Base-by-base conservation (phyloP, 2,888 invertebrate species). In the Dicranocentrus wangi region DNA sequence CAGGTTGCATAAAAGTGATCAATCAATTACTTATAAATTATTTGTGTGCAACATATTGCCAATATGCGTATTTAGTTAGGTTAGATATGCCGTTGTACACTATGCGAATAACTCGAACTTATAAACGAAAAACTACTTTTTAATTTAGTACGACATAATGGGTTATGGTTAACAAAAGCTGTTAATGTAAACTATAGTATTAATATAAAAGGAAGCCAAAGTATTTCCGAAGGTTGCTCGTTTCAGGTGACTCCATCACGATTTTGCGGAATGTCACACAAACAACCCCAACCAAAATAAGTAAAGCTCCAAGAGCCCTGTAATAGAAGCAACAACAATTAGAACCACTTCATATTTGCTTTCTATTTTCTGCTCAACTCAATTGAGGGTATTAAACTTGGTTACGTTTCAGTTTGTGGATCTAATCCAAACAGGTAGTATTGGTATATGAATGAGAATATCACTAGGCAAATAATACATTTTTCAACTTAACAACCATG, bases 231-330 rank as follows among this genome's bases (percentile, higher is more conserved):
- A 72, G 27, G 23, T 53, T 68, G 42, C 68, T 68, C 58, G 17
- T 23, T 66, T 66, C 80, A 7, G n/a, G 19, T 5, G 73, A 80
- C 15, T 72, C 80, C 7, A 2, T 13, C 1, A 80, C 80, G 3
- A 72, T 72, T 53, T 80, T 80, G 7, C 80, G 43, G 2, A 80
- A 13, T 17, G 73, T 61, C 17, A 73, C 73, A 23, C 66, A 72
- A 17, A 80, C 25, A 1, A 80, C 80, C 13, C 72, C 80, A 51
- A 68, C 47, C 13, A 80, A 25, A 7, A 80, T 43, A 21, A 80
- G 3, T 5, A 27, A 42, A 10, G 65, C 79, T 58, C 79, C 79
- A 23, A 66, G 13, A 1, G 47, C 42, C 1, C 79, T 79, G 55
- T 21, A 70, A 78, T 25, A 42, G 25, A 23, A 55, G 53, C n/a